Evolutionary conservation across 2,888 invertebrate species (phyloP), one percentile per base, ranked within the genome.

Genomic region (Protodeltote pygarga): DNA sequence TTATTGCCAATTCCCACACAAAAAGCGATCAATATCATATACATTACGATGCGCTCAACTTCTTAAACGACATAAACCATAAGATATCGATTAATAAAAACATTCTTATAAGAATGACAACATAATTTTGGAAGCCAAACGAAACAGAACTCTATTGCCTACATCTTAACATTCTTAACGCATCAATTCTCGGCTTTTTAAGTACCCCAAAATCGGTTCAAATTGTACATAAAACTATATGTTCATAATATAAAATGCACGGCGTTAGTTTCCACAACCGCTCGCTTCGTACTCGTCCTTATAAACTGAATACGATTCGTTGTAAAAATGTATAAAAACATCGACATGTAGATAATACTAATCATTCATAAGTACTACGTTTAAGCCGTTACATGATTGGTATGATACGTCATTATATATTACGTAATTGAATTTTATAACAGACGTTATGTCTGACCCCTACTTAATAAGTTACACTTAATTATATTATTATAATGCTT

Each of bases 301-400:
- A 42, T 52, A 47, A 65, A 63, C 44, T 32, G 48, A 65, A 57
- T 47, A 62, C 52, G 45, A 63, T 83, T 85, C 85, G 83, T 88
- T 85, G 88, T 89, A 89, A 81, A 86, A 87, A 83, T 85, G 81
- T 90, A 88, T 85, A 88, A 89, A 85, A 88, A 77, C 82, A 80
- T 83, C 82, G 82, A 85, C 81, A 77, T 79, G 44, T 76, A 37
- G 50, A 59, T 84, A 87, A 81, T 83, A 84, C 81, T 85, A 82
- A 73, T 57, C 28, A 39, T 61, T 75, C 63, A 75, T 83, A 86
- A 83, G 82, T 83, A 85, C 83, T 75, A 67, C 63, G 14, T 47
- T 57, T 45, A 65, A 64, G 45, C 54, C 54, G 35, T 50, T 53
- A 46, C 52, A 69, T 62, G 44, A 59, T 65, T 49, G 46, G 46